phyloP scores from a whole-genome alignment of 2,888 invertebrate genomes.

The Taphrorychus bicolor region DNA sequence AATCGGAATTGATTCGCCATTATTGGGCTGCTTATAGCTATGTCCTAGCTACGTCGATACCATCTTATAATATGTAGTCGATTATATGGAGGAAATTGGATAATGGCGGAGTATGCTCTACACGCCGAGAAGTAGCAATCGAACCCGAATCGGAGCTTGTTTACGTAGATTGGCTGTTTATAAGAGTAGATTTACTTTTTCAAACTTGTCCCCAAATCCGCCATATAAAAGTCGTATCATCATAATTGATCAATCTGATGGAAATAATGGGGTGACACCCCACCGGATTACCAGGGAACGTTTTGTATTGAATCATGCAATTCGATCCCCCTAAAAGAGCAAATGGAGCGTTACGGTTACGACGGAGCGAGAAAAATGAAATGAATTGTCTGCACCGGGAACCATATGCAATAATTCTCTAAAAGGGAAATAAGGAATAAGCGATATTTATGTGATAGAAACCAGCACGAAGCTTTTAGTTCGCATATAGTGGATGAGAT shows the following conservation, averaged over 20 bases:
- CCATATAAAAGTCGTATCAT: neutral
- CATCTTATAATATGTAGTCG: constrained; percentile 2
- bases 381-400: constrained; percentile 4
- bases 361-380: constrained; percentile 12
- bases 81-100: constrained; percentile 2
- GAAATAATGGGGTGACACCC: constrained; percentile 4
- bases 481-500: too few relatives aligned
- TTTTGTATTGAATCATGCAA: constrained; percentile 13
- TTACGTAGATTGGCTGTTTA: neutral
- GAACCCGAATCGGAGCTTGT: neutral
- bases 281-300: neutral
- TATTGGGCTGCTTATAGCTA: constrained; percentile 4
- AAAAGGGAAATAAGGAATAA: neutral
- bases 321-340: constrained; percentile 1
- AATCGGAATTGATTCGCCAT: constrained; percentile 4
- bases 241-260: constrained; percentile 4
- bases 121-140: neutral
- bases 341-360: constrained; percentile 14
- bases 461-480: neutral
- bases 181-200: neutral
- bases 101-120: neutral
- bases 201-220: neutral
- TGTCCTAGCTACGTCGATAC: neutral
- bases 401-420: constrained; percentile 7
- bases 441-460: neutral